Evolutionary conservation across 1,140 invertebrate species (phyloP).

Genomic region (Bombyx mandarina): DNA sequence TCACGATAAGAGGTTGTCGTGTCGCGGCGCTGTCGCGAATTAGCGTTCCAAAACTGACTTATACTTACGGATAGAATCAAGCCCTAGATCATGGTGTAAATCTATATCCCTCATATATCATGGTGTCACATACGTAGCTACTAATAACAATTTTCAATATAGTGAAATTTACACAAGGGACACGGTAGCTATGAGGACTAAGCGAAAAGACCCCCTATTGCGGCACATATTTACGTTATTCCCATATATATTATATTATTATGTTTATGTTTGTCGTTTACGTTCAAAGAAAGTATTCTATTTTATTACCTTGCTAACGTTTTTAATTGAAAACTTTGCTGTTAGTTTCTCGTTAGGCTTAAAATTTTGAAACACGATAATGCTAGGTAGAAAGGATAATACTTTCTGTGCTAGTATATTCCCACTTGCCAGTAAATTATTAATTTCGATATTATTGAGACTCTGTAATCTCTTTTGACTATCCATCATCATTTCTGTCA

Average conservation of each 20-base stretch:
- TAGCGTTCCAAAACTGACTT: too few species aligned
- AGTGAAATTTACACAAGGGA: too few species aligned
- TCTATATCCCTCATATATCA: too few species aligned
- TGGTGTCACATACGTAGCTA: too few species aligned
- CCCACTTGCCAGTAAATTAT: conserved; percentile 30
- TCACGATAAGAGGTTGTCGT: too few species aligned
- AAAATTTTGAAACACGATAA: conserved; percentile 56
- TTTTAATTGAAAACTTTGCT: conserved; percentile 55
- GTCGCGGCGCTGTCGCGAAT: too few species aligned
- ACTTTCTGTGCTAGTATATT: conserved; percentile 26
- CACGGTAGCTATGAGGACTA: too few species aligned
- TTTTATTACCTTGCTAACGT: conserved; percentile 46
- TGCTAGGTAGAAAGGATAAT: conserved; percentile 41
- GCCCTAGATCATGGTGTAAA: too few species aligned
- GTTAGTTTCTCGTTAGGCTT: conserved; percentile 52
- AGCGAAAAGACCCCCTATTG: too few species aligned
- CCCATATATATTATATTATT: neutral
- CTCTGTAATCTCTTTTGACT: conserved; percentile 38
- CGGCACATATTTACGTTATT: too few species aligned
- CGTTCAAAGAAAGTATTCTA: neutral
- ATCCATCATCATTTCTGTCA: conserved; percentile 48
- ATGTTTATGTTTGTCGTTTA: neutral
- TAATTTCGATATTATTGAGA: conserved; percentile 35
- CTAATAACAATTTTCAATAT: too few species aligned
- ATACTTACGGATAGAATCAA: too few species aligned